Evolutionary conservation across 2,113 vertebrate species (phyloP).

Genomic region (Lichenostomus cassidix): DNA sequence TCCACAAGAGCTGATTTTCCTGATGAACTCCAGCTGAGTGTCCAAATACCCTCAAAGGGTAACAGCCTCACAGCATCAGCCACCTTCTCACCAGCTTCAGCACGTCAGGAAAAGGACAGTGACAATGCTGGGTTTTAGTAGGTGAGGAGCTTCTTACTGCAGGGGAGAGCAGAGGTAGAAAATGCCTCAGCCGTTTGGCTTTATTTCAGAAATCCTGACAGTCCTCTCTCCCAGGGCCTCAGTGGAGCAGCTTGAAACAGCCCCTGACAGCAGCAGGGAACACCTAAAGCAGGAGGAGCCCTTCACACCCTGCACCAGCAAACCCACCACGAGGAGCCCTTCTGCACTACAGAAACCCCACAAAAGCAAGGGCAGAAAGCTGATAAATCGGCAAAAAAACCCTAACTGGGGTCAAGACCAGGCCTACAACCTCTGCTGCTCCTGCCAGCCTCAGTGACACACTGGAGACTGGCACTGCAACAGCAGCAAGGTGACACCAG

Average conservation of each 20-base stretch:
- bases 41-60: not conserved
- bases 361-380: not conserved
- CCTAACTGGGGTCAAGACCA: not conserved
- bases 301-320: rapidly evolving
- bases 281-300: not conserved
- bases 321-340: rapidly evolving
- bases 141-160: not conserved
- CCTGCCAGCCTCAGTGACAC: not conserved
- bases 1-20: not conserved
- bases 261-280: not conserved
- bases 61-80: not conserved
- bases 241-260: rapidly evolving
- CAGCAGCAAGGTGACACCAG: rapidly evolving
- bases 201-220: not conserved
- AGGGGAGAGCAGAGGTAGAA: not conserved
- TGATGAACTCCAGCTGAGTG: not conserved
- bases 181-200: not conserved
- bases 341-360: not conserved
- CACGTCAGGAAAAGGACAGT: not conserved
- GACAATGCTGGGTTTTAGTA: rapidly evolving
- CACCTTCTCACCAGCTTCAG: not conserved
- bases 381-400: not conserved
- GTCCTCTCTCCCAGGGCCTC: not conserved
- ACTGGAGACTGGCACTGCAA: not conserved
- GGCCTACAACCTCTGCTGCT: not conserved